Percentiles rank a stretch among this genome's conserved stretches.
phyloP scores from a whole-genome alignment of 2,797 vertebrate genomes.

The Melopsittacus undulatus region DNA sequence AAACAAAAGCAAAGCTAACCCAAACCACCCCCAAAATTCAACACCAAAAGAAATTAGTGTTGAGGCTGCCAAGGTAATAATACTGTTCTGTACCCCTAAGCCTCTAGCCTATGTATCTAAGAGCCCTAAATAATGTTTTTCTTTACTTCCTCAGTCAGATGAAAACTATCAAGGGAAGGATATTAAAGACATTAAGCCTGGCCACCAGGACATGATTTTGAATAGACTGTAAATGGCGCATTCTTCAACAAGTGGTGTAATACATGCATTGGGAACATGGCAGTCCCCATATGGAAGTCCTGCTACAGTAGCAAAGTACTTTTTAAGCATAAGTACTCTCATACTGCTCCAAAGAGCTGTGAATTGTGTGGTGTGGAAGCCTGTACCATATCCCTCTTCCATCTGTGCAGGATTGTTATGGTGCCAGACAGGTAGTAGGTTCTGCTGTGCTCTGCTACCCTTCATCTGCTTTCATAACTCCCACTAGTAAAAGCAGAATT shows the following conservation, averaged over 20 bases:
- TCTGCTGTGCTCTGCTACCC: conserved; percentile 40
- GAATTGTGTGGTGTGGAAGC: not conserved
- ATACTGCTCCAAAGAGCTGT: not conserved
- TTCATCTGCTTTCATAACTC: conserved; percentile 56
- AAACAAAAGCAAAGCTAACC: too few species aligned
- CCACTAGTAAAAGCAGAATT: conserved; percentile 33
- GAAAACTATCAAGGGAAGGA: not conserved
- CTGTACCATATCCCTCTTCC: not conserved
- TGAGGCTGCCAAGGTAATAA: not conserved
- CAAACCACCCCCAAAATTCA: not conserved
- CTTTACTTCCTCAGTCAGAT: not conserved
- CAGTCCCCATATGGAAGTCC: not conserved
- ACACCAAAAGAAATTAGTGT: not conserved
- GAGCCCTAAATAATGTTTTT: not conserved
- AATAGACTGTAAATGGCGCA: not conserved
- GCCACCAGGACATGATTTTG: not conserved
- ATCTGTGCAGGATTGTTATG: not conserved
- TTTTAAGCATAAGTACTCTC: not conserved
- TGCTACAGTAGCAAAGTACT: not conserved
- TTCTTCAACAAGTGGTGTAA: not conserved
- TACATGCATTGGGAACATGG: not conserved
- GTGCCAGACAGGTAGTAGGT: conserved; percentile 56
- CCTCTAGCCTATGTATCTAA: not conserved
- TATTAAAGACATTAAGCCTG: not conserved
- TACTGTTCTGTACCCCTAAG: not conserved